These are phyloP conservation scores for Meda fulgida DNA, from an alignment of 2,797 vertebrate species.

Conservation along the genomic window DNA sequence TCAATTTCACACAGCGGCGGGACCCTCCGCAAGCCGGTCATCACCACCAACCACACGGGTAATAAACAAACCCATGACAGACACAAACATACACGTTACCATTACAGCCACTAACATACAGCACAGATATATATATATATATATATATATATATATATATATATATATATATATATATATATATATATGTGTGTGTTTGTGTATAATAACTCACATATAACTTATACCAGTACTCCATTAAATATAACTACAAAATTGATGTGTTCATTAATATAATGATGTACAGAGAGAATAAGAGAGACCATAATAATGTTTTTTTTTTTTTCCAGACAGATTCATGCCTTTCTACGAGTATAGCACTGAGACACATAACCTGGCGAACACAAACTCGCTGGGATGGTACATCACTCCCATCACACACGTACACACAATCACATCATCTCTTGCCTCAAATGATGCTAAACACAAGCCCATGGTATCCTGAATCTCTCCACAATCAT, in stretches of 20 bases:
- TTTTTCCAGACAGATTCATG: constrained; percentile 23
- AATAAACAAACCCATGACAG: constrained; percentile 63
- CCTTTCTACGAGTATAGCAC: constrained; percentile 52
- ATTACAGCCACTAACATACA: constrained; percentile 31
- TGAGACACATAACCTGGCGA: constrained; percentile 45
- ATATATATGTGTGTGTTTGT: background rate
- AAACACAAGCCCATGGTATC: constrained; percentile 59
- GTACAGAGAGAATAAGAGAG: background rate
- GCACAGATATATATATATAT: background rate
- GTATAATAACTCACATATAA: background rate
- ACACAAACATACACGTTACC: constrained; percentile 19
- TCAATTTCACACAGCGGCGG: constrained; percentile 72
- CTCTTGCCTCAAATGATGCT: constrained; percentile 60
- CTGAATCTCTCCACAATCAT: constrained; percentile 74
- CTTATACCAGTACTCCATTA: background rate
- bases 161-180: no score
- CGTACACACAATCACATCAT: constrained; percentile 51
- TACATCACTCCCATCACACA: constrained; percentile 52
- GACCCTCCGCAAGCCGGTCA: constrained; percentile 72
- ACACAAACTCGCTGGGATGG: constrained; percentile 54
- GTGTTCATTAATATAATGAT: background rate
- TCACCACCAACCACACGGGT: constrained; percentile 60
- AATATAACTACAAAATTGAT: background rate
- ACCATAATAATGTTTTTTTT: background rate
- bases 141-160: background rate